These are phyloP conservation scores for Acronicta leporina DNA, from an alignment of 2,888 invertebrate genomes.

Conservation along the genomic window DNA sequence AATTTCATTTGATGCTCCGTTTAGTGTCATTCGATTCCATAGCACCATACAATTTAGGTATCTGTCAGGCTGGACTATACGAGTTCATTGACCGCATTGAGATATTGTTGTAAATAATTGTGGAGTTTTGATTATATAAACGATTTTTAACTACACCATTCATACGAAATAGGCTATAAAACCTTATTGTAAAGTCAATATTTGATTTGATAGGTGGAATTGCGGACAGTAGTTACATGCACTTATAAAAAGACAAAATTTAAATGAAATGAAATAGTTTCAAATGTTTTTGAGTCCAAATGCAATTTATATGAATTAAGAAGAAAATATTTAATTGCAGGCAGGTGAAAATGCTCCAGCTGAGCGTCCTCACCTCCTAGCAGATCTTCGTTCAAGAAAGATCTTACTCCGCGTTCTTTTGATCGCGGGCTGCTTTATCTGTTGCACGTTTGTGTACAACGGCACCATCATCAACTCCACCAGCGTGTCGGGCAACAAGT, in stretches of 20 bases:
- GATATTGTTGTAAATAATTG: not conserved
- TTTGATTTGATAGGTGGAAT: no score
- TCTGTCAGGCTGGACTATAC: not conserved
- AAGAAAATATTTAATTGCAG: slow-evolving; percentile 51
- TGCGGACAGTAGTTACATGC: no score
- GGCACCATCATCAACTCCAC: slow-evolving; percentile 93
- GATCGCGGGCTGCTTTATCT: slow-evolving; percentile 91
- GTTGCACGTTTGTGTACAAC: slow-evolving; percentile 93
- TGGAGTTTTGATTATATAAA: no score
- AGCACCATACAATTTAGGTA: no score
- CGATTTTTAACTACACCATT: slow-evolving; percentile 4
- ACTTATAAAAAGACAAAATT: no score
- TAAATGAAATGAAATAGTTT: no score
- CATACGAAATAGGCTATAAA: no score
- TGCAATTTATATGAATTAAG: no score
- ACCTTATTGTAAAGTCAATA: no score
- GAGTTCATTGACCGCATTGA: slow-evolving; percentile 20
- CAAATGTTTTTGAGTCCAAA: no score
- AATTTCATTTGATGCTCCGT: no score
- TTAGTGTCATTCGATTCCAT: no score
- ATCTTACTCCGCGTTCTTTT: slow-evolving; percentile 75
- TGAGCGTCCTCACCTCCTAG: slow-evolving; percentile 61
- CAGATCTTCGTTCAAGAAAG: slow-evolving; percentile 74
- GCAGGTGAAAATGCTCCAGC: slow-evolving; percentile 40
- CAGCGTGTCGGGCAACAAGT: slow-evolving; percentile 92